Evolutionary conservation across 2,113 vertebrate species (phyloP), one percentile per base, ranked within the genome.

Genomic region (Lepus timidus): DNA sequence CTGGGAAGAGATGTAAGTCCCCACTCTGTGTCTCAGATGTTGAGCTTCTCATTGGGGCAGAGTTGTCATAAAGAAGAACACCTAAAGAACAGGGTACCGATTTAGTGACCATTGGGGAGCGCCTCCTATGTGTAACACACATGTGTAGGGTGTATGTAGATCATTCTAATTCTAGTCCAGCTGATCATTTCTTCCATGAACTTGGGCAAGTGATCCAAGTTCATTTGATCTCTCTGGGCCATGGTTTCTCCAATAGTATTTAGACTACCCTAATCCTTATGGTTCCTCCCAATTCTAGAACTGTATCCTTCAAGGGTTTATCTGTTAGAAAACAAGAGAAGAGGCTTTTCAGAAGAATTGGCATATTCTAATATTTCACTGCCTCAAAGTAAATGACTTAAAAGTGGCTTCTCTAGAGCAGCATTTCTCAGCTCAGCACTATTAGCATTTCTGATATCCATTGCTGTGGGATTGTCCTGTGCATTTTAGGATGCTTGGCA

Each of bases 241-340:
- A 92, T 85, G 39, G 22, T 55, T 81, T 97, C 29, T 92, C n/a
- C 64, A 58, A 1, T 61, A 87, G 58, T 89, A 52, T 17, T 80
- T 87, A 39, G 16, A 68, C 44, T 95, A 90, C n/a, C 44, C 33
- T 84, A 64, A 91, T 67, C 61, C 33, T 33, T 78, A 64, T 83
- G 19, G 3, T 93, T 85, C 25, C 65, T 88, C 82, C n/a, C 23
- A 88, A 0, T 74, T 83, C 91, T 73, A 76, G 36, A 52, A 73
- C 94, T 85, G 22, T 91, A 3, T 93, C 64, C 19, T 86, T 82
- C 31, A 76, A 84, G 10, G 58, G 33, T 80, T 88, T 67, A 44
- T 86, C 86, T 95, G 16, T 67, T 86, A 78, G 22, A 55, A 51
- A 94, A 82, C 23, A 93, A 94, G 75, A 96, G 58, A 85, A 76